Base-by-base conservation (phyloP, 2,888 invertebrate genomes). In the Ectemnius lituratus region DNA sequence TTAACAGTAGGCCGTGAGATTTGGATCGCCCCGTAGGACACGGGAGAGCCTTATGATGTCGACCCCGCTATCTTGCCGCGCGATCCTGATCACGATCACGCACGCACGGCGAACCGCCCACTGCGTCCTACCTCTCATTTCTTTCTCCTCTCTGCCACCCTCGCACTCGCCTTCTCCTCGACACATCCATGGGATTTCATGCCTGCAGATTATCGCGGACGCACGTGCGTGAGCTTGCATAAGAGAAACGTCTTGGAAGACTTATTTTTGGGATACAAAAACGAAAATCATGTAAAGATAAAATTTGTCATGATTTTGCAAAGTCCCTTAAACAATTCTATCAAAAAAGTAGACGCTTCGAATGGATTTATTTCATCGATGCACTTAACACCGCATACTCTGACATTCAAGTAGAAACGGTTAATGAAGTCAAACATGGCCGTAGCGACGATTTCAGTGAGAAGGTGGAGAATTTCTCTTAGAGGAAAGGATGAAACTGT, bases 31-130 rank as follows among this genome's bases (percentile, higher is more conserved):
- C 85, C 83, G 86, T 83, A 86, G 64, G 80, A 75, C 73, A 76
- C 73, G 79, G 74, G 74, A 75, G 73, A 85, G 78, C 79, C 85
- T 85, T 84, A 85, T 80, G 86, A 85, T 84, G 84, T 84, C 86
- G 84, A 84, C 83, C 85, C 79, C 82, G 82, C 82, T 86, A 87
- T 87, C 87, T 86, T 79, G 80, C 84, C 84, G 87, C 87, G 79
- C 84, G 85, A 87, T 88, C 88, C 86, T 86, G 88, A 88, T 88
- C 88, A 86, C 86, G 86, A 88, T 87, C 87, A 86, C 86, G 87
- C 87, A 87, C 86, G 87, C 87, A 88, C 85, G 86, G 82, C 80
- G 85, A 86, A 88, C 87, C 87, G 87, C 87, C 86, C 86, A 88
- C 87, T 85, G 84, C 81, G 86, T 84, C 81, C 81, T 77, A 72